A percentile compares a stretch with the other conserved stretches of the same genome.
Conservation (phyloP, 2,888 invertebrate genomes). For the Periphyllus acericola region DNA sequence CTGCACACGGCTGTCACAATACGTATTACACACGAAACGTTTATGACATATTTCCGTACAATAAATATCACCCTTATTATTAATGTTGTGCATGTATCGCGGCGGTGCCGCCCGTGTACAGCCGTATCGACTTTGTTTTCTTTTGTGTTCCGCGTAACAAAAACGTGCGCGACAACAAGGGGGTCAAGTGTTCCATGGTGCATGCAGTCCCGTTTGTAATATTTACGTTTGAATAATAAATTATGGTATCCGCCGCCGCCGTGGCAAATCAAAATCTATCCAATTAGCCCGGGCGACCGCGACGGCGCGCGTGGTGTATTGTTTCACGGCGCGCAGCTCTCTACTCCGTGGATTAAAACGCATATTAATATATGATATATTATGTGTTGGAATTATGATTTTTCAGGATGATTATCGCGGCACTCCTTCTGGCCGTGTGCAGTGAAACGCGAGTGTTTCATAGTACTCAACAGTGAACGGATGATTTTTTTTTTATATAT, state of each 20-base stretch:
- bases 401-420: too few relatives aligned
- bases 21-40: neutral
- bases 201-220: neutral
- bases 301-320: neutral
- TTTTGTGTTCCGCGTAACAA: neutral
- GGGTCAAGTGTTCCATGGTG: neutral
- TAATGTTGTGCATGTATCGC: neutral
- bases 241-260: neutral
- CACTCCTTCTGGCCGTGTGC: too few relatives aligned
- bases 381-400: too few relatives aligned
- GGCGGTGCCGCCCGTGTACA: neutral
- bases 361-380: too few relatives aligned
- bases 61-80: neutral
- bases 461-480: too few relatives aligned
- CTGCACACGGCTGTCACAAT: neutral
- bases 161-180: neutral
- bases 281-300: neutral
- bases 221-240: slow-evolving; percentile 4
- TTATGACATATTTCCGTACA: neutral
- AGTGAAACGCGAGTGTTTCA: too few relatives aligned
- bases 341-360: neutral
- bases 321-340: neutral
- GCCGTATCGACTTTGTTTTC: neutral
- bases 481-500: too few relatives aligned
- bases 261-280: neutral